Evolutionary conservation across 2,888 invertebrate species (phyloP), one percentile per base, ranked within the genome.

Genomic region (Meandrusa payeni): DNA sequence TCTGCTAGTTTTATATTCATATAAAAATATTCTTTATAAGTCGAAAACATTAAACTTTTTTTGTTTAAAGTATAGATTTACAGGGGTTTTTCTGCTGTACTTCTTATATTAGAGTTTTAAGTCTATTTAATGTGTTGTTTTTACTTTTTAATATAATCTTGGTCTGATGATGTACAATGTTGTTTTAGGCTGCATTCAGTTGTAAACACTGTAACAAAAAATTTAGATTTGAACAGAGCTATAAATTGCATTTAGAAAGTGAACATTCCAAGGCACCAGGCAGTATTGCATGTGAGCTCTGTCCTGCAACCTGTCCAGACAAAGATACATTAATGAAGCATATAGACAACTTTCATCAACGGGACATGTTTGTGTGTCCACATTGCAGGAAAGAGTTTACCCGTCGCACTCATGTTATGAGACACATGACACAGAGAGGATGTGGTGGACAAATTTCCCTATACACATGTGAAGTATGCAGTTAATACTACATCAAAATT

Each of bases 371-470:
- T 59, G 87, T 89, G 13, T 95, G 95, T 69, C 87, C 89, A 19
- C 83, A 90, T 41, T 95, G 95, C 61, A 88, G 90, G 15, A 91
- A 91, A 55, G 90, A 90, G 48, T 95, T 95, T 71, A 93, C 93
- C 1, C 85, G 95, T 42, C 92, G 91, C 47, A 93, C 94, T 55
- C 95, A 95, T 75, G 88, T 95, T 26, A 82, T 93, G 48, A 80
- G 93, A 9, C 94, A 94, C 61, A 85, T 93, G 64, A 73, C 88
- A 24, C 92, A 93, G 59, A 92, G 90, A 36, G 92, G 91, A n/a
- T 93, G 93, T 67, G 90, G 90, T 70, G 92, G 92, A n/a, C 51
- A 47, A 38, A 50, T 64, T 31, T 40, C 59, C 1, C 47, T 53
- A 15, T 76, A 57, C 52, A 59, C 64, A 9, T 86, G 86, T 66